Evolutionary conservation across 2,888 invertebrate species (phyloP).

Genomic region (Suillia variegata): DNA sequence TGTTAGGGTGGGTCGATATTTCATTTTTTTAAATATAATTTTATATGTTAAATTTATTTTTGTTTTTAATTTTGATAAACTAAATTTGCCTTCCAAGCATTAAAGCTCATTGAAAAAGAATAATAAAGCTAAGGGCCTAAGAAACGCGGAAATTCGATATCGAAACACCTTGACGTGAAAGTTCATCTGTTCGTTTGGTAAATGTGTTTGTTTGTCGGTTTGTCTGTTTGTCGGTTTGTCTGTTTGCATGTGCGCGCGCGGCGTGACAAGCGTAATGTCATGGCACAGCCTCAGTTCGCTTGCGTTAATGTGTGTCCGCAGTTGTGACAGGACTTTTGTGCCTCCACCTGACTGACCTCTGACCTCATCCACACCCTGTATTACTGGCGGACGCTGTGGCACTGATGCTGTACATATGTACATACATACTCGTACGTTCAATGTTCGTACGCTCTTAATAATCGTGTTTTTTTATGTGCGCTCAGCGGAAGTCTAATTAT

Average conservation of each 20-base stretch:
- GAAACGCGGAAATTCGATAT: too few species aligned
- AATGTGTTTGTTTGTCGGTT: neutral
- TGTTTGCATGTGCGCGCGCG: neutral
- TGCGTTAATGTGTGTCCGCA: neutral
- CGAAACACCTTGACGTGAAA: too few species aligned
- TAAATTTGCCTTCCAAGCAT: too few species aligned
- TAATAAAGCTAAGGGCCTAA: too few species aligned
- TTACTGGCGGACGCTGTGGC: slow-evolving; percentile 2
- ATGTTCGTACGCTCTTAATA: neutral
- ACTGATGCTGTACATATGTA: neutral
- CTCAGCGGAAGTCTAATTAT: slow-evolving; percentile 36
- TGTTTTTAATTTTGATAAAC: too few species aligned
- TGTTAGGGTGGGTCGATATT: neutral
- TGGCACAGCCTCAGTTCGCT: neutral
- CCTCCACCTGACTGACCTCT: neutral
- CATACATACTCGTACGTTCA: too few species aligned
- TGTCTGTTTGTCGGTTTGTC: neutral
- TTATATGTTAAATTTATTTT: too few species aligned
- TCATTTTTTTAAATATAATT: too few species aligned
- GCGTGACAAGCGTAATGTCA: too few species aligned
- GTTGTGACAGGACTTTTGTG: slow-evolving; percentile 8
- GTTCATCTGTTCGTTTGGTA: neutral
- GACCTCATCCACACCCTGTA: slow-evolving; percentile 12
- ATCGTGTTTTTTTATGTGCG: neutral
- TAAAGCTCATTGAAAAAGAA: too few species aligned